Evolutionary conservation across 1,140 invertebrate genomes (phyloP).

Genomic region (Dreissena polymorpha): DNA sequence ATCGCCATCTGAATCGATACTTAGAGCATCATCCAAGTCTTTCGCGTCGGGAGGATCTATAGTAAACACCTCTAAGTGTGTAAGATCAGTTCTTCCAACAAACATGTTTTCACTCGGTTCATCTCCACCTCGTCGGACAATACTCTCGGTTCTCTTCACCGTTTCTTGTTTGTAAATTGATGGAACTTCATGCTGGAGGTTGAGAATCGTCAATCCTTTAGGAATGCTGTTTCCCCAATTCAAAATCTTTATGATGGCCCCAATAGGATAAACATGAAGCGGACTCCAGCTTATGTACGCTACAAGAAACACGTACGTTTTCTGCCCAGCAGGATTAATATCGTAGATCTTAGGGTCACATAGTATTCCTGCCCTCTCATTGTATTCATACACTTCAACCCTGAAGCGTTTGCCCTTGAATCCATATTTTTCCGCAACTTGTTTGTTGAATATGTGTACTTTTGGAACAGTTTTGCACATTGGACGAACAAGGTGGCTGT

Average conservation of each 20-base stretch:
- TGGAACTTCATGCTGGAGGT: conserved; percentile 46
- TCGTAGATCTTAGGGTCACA: conserved; percentile 10
- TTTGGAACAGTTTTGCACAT: conserved; percentile 73
- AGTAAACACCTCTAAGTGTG: conserved; percentile 84
- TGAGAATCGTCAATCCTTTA: conserved; percentile 29
- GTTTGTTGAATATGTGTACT: conserved; percentile 63
- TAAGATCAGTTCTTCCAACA: conserved; percentile 84
- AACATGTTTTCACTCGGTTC: not conserved
- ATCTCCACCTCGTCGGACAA: conserved; percentile 14
- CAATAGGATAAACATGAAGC: conserved; percentile 43
- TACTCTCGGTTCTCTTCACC: conserved; percentile 2
- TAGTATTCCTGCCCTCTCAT: conserved; percentile 6
- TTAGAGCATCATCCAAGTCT: conserved; percentile 98
- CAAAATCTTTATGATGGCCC: conserved; percentile 42
- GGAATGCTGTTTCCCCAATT: conserved; percentile 1
- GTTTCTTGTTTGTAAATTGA: conserved; percentile 30
- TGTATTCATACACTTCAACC: conserved; percentile 43
- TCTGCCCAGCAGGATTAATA: conserved; percentile 21
- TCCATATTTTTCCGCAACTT: conserved; percentile 26
- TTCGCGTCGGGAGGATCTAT: conserved; percentile 99
- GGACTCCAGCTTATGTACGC: conserved; percentile 32
- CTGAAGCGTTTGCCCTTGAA: conserved; percentile 37
- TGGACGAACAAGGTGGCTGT: conserved; percentile 69
- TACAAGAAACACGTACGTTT: conserved; percentile 30
- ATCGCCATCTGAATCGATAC: conserved; percentile 78